Conservation (phyloP, 92 coral and sea anemone species). For the Meandrina meandrites region DNA sequence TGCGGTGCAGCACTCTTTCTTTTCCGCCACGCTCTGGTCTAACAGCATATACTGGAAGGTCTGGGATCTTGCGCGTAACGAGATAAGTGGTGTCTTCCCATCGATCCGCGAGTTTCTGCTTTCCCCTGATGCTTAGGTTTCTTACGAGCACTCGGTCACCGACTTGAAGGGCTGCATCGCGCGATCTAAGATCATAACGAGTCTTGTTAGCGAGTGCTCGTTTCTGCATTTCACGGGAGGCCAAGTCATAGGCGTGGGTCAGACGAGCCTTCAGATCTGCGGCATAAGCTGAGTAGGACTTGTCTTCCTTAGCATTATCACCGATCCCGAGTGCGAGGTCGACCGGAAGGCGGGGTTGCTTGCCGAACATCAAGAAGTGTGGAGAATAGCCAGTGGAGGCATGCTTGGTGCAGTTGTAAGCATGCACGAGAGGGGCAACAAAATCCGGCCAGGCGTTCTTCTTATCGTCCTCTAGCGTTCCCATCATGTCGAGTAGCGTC, state of each 20-base stretch:
- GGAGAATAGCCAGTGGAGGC: conserved; percentile 48
- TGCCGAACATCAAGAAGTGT: conserved; percentile 43
- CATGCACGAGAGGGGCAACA: too few species aligned
- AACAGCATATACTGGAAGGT: conserved; percentile 18
- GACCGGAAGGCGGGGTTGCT: conserved; percentile 27
- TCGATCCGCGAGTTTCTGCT: conserved; percentile 30
- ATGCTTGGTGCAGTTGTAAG: too few species aligned
- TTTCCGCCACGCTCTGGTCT: neutral
- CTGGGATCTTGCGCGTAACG: neutral
- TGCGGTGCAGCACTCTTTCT: conserved; percentile 12
- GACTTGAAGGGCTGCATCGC: conserved; percentile 24
- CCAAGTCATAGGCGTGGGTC: too few species aligned
- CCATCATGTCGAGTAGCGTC: too few species aligned
- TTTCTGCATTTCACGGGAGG: neutral
- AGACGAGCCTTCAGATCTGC: neutral
- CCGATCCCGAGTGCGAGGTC: conserved; percentile 31
- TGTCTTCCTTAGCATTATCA: neutral
- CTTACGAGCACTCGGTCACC: conserved; percentile 37
- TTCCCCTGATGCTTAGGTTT: conserved; percentile 24
- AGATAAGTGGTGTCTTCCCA: conserved; percentile 5
- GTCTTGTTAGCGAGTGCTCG: conserved; percentile 5
- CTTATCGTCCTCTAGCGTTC: too few species aligned
- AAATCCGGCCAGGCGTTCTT: too few species aligned
- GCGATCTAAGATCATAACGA: conserved; percentile 4
- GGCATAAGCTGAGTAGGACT: conserved; percentile 23